Conservation (phyloP, 2,113 vertebrate genomes). For the Gasterosteus aculeatus region DNA sequence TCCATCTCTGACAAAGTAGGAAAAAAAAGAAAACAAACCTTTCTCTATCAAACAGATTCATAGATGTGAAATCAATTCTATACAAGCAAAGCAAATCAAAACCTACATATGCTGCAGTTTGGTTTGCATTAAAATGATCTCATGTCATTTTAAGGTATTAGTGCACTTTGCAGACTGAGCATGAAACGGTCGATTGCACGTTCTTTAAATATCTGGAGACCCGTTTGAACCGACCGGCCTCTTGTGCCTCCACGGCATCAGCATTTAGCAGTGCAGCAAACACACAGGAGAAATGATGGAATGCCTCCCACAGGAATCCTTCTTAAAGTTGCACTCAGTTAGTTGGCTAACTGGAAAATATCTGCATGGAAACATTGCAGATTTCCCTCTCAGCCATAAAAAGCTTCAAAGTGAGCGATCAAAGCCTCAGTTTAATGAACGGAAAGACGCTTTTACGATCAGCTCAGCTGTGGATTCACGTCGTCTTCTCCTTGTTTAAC, state of each 20-base stretch:
- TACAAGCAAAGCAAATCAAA: background rate
- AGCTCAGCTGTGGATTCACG: slow-evolving; percentile 73
- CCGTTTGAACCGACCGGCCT: slow-evolving; percentile 4
- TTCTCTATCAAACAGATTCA: background rate
- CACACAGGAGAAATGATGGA: background rate
- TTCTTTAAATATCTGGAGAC: background rate
- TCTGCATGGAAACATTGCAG: background rate
- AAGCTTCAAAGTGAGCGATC: slow-evolving; percentile 13
- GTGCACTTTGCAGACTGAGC: background rate
- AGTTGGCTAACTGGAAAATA: background rate
- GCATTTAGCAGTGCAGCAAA: slow-evolving; percentile 1
- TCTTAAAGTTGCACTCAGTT: background rate
- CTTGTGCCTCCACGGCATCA: background rate
- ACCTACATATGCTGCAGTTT: background rate
- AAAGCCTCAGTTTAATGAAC: background rate
- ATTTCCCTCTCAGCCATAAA: slow-evolving; percentile 7
- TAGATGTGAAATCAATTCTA: background rate
- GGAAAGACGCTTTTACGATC: slow-evolving; percentile 31
- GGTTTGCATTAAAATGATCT: slow-evolving; percentile 10
- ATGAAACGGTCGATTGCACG: background rate
- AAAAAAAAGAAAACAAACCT: background rate
- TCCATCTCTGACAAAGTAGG: background rate
- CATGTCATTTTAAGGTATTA: background rate
- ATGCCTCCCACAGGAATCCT: slow-evolving; percentile 6
- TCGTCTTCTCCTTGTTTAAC: slow-evolving; percentile 81